Percentiles rank a stretch among this genome's conserved stretches.
phyloP scores from a whole-genome alignment of 2,113 vertebrate genomes.

The Myiozetetes cayanensis region DNA sequence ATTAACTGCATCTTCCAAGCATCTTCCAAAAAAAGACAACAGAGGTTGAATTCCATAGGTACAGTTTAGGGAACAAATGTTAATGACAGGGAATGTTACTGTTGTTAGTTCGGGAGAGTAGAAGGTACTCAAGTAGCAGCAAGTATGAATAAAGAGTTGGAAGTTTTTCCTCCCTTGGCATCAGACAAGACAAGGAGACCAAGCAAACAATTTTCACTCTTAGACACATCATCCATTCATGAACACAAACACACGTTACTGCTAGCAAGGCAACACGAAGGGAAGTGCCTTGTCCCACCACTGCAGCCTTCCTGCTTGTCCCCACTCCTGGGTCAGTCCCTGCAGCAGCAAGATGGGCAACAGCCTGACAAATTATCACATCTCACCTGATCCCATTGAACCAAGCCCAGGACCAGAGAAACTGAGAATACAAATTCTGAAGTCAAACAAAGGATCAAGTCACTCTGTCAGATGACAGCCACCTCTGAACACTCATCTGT shows the following conservation, averaged over 20 bases:
- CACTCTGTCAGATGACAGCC: background rate
- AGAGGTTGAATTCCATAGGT: background rate
- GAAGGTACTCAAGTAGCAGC: background rate
- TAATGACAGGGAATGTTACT: background rate
- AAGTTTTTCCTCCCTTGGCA: background rate
- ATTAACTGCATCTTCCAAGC: background rate
- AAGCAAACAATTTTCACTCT: background rate
- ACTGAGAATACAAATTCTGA: background rate
- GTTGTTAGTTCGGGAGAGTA: background rate
- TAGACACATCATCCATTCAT: background rate
- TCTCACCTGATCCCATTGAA: fast-evolving
- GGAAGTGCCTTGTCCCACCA: background rate
- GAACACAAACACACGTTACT: background rate
- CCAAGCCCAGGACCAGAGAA: background rate
- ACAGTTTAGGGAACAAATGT: background rate
- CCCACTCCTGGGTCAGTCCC: background rate
- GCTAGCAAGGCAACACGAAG: background rate
- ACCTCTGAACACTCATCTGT: background rate
- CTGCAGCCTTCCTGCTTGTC: background rate
- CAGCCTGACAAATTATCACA: background rate
- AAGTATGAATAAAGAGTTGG: background rate
- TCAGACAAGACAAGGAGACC: background rate
- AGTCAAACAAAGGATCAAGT: constrained; percentile 1
- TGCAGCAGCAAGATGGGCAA: background rate
- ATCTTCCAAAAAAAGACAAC: background rate